Evolutionary conservation across 2,888 invertebrate genomes (phyloP).

Genomic region (Neoitamus cyanurus): DNA sequence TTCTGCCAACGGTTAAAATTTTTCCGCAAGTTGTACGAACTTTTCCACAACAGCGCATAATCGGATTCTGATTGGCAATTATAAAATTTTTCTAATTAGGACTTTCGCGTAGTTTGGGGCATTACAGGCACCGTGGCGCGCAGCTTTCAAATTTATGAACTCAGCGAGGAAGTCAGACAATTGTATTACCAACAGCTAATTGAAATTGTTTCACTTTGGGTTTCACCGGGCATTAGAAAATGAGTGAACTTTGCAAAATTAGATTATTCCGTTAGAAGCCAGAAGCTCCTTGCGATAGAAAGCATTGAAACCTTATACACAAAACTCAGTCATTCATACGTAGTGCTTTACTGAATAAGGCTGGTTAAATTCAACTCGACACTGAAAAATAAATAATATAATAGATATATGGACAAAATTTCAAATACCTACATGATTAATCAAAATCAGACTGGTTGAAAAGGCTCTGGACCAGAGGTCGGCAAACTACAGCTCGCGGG

Average conservation of each 20-base stretch:
- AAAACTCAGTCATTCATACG: too few relatives aligned
- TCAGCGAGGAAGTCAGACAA: not conserved
- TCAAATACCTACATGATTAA: too few relatives aligned
- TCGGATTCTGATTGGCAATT: constrained; percentile 31
- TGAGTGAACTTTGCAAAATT: not conserved
- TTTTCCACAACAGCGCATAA: constrained; percentile 32
- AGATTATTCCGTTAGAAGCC: not conserved
- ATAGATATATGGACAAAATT: too few relatives aligned
- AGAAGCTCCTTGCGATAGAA: not conserved
- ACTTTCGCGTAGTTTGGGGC: not conserved
- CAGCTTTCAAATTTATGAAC: not conserved
- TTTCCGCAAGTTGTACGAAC: constrained; percentile 7
- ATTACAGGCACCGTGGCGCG: not conserved
- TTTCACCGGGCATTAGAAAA: not conserved
- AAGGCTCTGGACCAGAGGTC: too few relatives aligned
- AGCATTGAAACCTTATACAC: too few relatives aligned
- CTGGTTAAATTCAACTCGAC: too few relatives aligned
- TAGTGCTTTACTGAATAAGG: too few relatives aligned
- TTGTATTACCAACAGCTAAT: not conserved
- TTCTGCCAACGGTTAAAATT: constrained; percentile 3
- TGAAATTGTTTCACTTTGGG: not conserved
- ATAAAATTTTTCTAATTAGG: constrained; percentile 38
- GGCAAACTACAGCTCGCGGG: too few relatives aligned
- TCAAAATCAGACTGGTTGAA: too few relatives aligned
- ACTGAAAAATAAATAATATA: too few relatives aligned